Evolutionary conservation across 2,797 vertebrate genomes (phyloP), one percentile per base, ranked within the genome.

Genomic region (Acanthurus tractus): DNA sequence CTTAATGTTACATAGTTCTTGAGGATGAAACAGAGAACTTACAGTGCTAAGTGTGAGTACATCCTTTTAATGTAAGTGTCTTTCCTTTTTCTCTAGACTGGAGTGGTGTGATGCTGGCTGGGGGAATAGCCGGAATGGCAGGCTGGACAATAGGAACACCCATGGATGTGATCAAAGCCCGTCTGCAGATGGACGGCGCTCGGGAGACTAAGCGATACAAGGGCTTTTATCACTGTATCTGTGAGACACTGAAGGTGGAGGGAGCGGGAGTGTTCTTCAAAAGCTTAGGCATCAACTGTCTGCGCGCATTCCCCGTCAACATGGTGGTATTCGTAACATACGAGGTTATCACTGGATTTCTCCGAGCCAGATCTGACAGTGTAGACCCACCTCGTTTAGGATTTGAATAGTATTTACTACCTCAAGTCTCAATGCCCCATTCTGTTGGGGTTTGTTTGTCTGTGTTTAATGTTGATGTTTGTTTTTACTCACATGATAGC

Each of bases 111-210:
- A 94, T 99, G 93, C 78, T 97, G 84, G 96, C 97, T 0, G 97
- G 97, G 0, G 97, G 97, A 6, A 66, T 95, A 0, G 95, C 97
- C 0, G 97, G 97, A 22, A 95, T 95, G 46, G 84, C 95, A 48
- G 96, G 94, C 40, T 99, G 97, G 97, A 93, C 93, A 0, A 67
- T 97, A 9, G 97, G 91, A 15, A 98, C 97, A 0, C 97, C 97
- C 38, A 96, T 99, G 97, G 97, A 99, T 1, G 96, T 99, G 85
- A 94, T 99, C 84, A 99, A 99, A 85, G 95, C 97, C 0, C 96
- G 97, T 2, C 91, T 99, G 87, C 97, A 99, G 88, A 93, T 88
- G 8, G 97, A 97, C 0, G 96, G 96, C 1, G 36, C 20, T 2
- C 90, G 74, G 1, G 95, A 92, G 2, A 89, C 83, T 17, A 94